These are phyloP conservation scores for Dinoponera quadriceps DNA, from an alignment of 1,140 invertebrate species.

Conservation along the genomic window DNA sequence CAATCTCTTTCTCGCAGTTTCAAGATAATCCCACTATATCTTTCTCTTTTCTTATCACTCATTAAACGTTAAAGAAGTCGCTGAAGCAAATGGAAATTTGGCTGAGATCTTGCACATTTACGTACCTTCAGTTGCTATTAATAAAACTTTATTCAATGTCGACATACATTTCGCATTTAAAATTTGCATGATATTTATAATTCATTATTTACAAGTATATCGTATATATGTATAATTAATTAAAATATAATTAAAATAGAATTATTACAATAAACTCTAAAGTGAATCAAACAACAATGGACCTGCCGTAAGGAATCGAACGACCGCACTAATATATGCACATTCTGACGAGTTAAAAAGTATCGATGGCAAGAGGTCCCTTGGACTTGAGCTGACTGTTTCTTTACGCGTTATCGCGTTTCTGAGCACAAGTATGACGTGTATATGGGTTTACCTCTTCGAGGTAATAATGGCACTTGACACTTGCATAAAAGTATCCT, in stretches of 20 bases:
- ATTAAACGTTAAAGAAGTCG: background rate
- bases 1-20: background rate
- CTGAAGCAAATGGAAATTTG: constrained; percentile 12
- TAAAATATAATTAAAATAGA: constrained; percentile 82
- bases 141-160: constrained; percentile 78
- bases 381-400: constrained; percentile 71
- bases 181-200: constrained; percentile 77
- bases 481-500: constrained; percentile 79
- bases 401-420: constrained; percentile 60
- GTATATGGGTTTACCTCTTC: constrained; percentile 66
- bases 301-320: constrained; percentile 68
- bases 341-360: constrained; percentile 65
- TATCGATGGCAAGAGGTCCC: constrained; percentile 77
- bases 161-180: constrained; percentile 75
- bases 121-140: constrained; percentile 63
- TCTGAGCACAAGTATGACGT: constrained; percentile 65
- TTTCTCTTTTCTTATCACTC: background rate
- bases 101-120: constrained; percentile 4
- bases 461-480: constrained; percentile 82
- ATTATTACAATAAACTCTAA: constrained; percentile 84
- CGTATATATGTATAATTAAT: constrained; percentile 75
- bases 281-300: constrained; percentile 83
- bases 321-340: constrained; percentile 62
- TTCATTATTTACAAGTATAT: constrained; percentile 80
- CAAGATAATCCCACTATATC: background rate